Conservation (phyloP, 2,113 vertebrate species). For the Cephalopterus ornatus region DNA sequence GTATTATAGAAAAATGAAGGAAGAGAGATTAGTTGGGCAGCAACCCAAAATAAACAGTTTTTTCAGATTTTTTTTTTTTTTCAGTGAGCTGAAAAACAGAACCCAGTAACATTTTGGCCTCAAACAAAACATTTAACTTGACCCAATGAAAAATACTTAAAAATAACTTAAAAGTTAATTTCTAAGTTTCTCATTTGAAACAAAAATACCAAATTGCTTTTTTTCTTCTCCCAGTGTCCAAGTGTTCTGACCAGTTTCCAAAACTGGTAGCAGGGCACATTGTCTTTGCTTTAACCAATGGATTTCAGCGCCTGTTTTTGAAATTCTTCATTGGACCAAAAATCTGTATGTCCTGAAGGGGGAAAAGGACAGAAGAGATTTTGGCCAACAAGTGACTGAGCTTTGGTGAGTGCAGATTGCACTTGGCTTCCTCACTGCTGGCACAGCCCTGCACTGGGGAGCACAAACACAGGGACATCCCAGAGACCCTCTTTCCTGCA, state of each 20-base stretch:
- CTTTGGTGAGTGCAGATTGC: background rate
- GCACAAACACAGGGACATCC: background rate
- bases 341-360: background rate
- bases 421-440: background rate
- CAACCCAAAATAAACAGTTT: constrained; percentile 12
- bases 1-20: background rate
- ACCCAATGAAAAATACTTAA: background rate
- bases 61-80: background rate
- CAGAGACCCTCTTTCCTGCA: background rate
- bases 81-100: background rate
- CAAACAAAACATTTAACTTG: background rate
- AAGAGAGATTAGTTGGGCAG: background rate
- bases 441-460: background rate
- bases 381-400: fast-evolving
- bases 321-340: background rate
- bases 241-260: background rate
- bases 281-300: background rate
- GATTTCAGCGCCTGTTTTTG: background rate
- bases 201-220: background rate
- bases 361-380: background rate
- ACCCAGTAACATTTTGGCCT: background rate
- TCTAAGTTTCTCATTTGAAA: background rate
- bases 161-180: background rate
- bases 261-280: background rate
- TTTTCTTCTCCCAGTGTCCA: background rate